Base-by-base conservation (phyloP, 2,888 invertebrate species). In the Epistrophe grossulariae region DNA sequence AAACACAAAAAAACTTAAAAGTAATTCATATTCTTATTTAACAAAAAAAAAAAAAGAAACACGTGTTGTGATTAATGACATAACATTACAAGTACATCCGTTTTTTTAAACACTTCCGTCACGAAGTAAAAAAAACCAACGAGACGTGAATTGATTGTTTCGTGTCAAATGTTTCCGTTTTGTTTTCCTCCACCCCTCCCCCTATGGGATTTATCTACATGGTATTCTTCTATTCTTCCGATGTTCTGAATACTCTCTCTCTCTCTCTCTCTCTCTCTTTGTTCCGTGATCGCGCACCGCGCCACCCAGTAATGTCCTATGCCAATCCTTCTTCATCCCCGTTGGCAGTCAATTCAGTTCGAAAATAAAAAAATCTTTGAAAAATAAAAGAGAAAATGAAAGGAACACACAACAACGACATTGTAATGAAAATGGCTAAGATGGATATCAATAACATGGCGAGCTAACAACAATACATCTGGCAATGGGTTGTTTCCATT, bases 371-470 rank as follows among this genome's bases (percentile, higher is more conserved):
- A 35, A 17, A 57, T 17, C 35, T 17, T 57, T 35, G 35, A 17
- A 4, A 85, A 81, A 81, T 81, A 85, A 85, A 77, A 24, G 24
- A n/a, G 24, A 24, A 85, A 85, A 82, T 82, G 73, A 78, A 68
- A 52, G 64, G 74, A 85, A 82, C 82, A 82, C 82, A 85, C 73
- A 85, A 57, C 78, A 85, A 85, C 78, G 85, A 82, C 85, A 85
- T 85, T 85, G 85, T 82, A 82, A 85, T 85, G 78, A 85, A 85
- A 85, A 85, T 85, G 82, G 85, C 82, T 85, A 78, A 85, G 87
- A 87, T 87, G 83, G 87, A 87, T 87, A 87, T 87, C 87, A 87
- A 87, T 87, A 87, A 83, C 87, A 87, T 82, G 71, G 81, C 76
- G 71, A 87, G 73, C 82, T 79, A 48, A 52, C 81, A 81, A 84